phyloP scores from a whole-genome alignment of 2,888 invertebrate genomes.

The Lithophane leautieri region DNA sequence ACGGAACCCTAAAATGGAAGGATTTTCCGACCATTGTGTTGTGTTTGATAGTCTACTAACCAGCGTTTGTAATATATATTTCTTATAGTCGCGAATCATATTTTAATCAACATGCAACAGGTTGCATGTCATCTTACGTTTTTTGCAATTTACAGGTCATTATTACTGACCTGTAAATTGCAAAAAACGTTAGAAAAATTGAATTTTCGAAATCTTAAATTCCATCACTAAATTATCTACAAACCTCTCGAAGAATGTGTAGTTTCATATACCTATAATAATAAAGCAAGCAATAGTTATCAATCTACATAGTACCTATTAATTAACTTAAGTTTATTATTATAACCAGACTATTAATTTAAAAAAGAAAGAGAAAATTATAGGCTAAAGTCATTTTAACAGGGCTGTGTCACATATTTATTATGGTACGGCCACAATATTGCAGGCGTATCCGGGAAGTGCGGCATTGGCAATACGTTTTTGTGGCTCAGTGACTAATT shows the following conservation, averaged over 20 bases:
- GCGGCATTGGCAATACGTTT: conserved; percentile 73
- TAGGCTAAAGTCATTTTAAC: conserved; percentile 39
- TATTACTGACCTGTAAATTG: no score
- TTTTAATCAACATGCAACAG: no score
- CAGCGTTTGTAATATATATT: no score
- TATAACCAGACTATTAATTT: conserved; percentile 19
- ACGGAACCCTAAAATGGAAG: no score
- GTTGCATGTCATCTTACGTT: no score
- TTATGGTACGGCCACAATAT: conserved; percentile 47
- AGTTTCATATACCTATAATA: not conserved
- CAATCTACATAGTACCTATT: not conserved
- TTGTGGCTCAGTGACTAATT: conserved; percentile 68
- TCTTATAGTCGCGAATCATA: no score
- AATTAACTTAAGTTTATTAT: conserved; percentile 25
- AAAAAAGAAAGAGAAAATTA: conserved; percentile 40
- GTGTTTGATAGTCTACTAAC: not conserved
- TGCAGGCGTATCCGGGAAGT: conserved; percentile 73
- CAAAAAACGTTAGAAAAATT: no score
- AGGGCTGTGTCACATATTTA: conserved; percentile 47
- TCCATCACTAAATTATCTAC: not conserved
- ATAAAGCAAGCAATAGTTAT: not conserved
- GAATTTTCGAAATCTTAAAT: no score
- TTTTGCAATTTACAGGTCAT: no score
- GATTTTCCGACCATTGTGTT: not conserved
- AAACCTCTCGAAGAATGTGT: not conserved